Evolutionary conservation across 2,888 invertebrate species (phyloP).

Genomic region (Diarsia brunnea): DNA sequence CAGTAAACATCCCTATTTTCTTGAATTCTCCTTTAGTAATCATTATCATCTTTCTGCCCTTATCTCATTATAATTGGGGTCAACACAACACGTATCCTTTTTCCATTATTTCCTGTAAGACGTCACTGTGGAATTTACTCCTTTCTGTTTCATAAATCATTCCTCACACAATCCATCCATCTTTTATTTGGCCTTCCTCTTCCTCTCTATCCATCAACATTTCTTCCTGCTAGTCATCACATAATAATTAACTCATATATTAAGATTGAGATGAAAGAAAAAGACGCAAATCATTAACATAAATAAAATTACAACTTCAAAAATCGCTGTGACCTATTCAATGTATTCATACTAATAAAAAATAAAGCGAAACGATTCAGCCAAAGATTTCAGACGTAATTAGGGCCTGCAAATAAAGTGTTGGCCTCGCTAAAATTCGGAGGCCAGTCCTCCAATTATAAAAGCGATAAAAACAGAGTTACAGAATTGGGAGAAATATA

Average conservation of each 20-base stretch:
- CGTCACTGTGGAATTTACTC: too few relatives aligned
- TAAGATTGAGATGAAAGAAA: not conserved
- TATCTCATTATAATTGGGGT: too few relatives aligned
- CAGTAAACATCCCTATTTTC: too few relatives aligned
- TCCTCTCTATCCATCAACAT: too few relatives aligned
- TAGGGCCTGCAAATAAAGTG: constrained; percentile 57
- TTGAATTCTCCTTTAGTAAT: too few relatives aligned
- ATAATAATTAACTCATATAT: not conserved
- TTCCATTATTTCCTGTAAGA: too few relatives aligned
- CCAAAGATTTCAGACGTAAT: constrained; percentile 44
- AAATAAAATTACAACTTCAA: not conserved
- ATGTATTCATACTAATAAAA: constrained; percentile 40
- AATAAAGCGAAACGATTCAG: constrained; percentile 24
- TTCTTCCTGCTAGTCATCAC: too few relatives aligned
- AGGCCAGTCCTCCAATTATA: constrained; percentile 52
- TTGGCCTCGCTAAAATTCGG: constrained; percentile 40
- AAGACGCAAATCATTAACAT: not conserved
- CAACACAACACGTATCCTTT: too few relatives aligned
- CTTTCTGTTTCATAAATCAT: too few relatives aligned
- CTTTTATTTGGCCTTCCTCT: too few relatives aligned
- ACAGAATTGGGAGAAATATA: constrained; percentile 33
- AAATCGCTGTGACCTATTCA: constrained; percentile 38
- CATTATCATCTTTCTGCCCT: too few relatives aligned
- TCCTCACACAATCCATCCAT: too few relatives aligned
- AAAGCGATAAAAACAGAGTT: constrained; percentile 57